These are phyloP conservation scores for Ceryle rudis DNA, from an alignment of 2,797 vertebrate genomes.

Conservation along the genomic window DNA sequence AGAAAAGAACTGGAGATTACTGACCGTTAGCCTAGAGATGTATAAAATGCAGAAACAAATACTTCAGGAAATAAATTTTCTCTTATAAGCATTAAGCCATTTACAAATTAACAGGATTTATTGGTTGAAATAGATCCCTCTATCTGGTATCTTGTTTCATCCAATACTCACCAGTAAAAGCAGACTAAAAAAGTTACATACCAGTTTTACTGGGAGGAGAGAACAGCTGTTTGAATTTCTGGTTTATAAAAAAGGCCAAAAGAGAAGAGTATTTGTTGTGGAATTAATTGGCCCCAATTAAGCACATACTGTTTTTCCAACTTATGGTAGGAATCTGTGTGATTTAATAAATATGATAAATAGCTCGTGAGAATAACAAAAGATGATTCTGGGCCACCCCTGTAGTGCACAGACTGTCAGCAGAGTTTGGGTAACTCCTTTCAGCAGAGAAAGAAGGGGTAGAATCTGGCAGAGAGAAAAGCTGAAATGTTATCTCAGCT, in stretches of 20 bases:
- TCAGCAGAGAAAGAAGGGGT: neutral
- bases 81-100: neutral
- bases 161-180: slow-evolving; percentile 19
- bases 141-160: slow-evolving; percentile 27
- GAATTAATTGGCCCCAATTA: slow-evolving; percentile 67
- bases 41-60: slow-evolving; percentile 37
- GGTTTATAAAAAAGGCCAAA: slow-evolving; percentile 51
- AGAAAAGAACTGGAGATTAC: neutral
- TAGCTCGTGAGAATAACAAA: slow-evolving; percentile 54
- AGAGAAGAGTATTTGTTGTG: slow-evolving; percentile 49
- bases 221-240: slow-evolving; percentile 70
- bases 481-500: neutral
- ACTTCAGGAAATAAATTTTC: neutral
- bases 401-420: slow-evolving; percentile 9
- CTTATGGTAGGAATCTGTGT: slow-evolving; percentile 56
- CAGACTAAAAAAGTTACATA: neutral
- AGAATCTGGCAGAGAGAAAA: neutral
- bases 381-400: slow-evolving; percentile 54
- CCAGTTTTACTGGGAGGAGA: slow-evolving; percentile 1
- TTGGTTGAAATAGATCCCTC: neutral
- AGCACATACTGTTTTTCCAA: slow-evolving; percentile 66
- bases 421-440: slow-evolving; percentile 28
- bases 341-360: slow-evolving; percentile 71
- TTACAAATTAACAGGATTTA: slow-evolving; percentile 45
- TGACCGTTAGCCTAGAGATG: neutral